phyloP scores from a whole-genome alignment of 2,888 invertebrate species.

The Hyposoter dolosus region DNA sequence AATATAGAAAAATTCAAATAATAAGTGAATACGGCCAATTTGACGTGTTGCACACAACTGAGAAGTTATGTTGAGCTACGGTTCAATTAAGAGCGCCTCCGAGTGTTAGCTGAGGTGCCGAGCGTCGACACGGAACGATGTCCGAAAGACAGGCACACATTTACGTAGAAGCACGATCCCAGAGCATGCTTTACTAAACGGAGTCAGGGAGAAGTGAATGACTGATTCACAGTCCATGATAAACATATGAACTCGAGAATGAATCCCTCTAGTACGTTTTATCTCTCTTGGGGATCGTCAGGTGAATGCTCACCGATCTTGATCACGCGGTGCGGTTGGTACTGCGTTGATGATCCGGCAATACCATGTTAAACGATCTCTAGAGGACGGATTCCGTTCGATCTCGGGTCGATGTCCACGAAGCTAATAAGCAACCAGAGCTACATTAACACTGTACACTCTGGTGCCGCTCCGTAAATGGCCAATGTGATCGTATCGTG shows the following conservation, averaged over 20 bases:
- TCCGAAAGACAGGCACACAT: background rate
- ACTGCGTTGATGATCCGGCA: constrained; percentile 44
- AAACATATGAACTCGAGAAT: background rate
- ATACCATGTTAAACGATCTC: constrained; percentile 32
- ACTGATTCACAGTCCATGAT: constrained; percentile 11
- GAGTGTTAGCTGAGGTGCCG: background rate
- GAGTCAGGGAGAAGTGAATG: background rate
- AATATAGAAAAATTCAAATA: background rate
- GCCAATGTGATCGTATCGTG: constrained; percentile 44
- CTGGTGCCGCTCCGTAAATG: constrained; percentile 29
- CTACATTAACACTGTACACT: constrained; percentile 23
- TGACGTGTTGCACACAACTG: background rate
- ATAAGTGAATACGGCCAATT: background rate
- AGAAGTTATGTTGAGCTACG: background rate
- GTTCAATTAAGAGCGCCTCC: background rate
- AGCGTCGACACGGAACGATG: background rate
- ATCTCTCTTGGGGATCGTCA: background rate
- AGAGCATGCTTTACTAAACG: background rate
- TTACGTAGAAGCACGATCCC: background rate
- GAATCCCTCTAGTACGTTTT: background rate
- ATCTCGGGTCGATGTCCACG: constrained; percentile 36
- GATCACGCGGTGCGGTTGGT: constrained; percentile 10
- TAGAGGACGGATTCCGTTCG: constrained; percentile 14
- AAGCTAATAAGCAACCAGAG: constrained; percentile 18
- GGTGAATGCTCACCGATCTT: constrained; percentile 2